Evolutionary conservation across 2,888 invertebrate genomes (phyloP).

Genomic region (Drosophila multiciliata): DNA sequence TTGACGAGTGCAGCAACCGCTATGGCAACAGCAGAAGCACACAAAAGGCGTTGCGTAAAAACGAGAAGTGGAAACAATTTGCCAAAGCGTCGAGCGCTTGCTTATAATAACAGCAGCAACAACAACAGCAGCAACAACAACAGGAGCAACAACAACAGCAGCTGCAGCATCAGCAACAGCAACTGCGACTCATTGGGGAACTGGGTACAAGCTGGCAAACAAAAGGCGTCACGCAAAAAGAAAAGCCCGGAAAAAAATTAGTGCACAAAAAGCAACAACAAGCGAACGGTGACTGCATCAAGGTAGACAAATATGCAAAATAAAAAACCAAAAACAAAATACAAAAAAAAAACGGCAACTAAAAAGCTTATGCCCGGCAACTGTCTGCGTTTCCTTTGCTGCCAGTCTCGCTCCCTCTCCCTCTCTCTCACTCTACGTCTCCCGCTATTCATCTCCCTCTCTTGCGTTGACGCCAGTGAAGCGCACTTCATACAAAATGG

Average conservation of each 20-base stretch:
- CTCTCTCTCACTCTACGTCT: background rate
- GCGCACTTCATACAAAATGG: conserved; percentile 77
- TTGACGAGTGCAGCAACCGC: background rate
- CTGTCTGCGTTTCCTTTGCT: conserved; percentile 11
- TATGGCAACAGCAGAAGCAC: conserved; percentile 23
- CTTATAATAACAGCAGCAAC: conserved; percentile 72
- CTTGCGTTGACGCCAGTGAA: conserved; percentile 35
- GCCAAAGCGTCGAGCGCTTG: conserved; percentile 74
- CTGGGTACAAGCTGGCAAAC: conserved; percentile 57
- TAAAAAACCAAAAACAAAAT: conserved; percentile 23
- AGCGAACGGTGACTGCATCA: conserved; percentile 51
- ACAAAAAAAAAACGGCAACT: conserved; percentile 15
- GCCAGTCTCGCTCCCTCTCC: background rate
- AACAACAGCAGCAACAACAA: conserved; percentile 5
- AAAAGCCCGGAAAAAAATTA: conserved; percentile 57
- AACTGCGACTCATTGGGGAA: conserved; percentile 55
- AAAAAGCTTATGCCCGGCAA: conserved; percentile 44
- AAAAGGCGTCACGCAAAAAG: conserved; percentile 55
- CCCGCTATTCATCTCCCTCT: background rate
- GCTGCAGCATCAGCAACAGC: background rate
- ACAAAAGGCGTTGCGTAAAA: conserved; percentile 56
- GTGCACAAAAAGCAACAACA: conserved; percentile 53
- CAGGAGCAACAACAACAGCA: conserved; percentile 28
- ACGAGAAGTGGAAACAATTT: conserved; percentile 78
- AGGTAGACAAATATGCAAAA: conserved; percentile 70